Evolutionary conservation across 1,140 invertebrate species (phyloP).

Genomic region (Lordiphosa clarofinis): DNA sequence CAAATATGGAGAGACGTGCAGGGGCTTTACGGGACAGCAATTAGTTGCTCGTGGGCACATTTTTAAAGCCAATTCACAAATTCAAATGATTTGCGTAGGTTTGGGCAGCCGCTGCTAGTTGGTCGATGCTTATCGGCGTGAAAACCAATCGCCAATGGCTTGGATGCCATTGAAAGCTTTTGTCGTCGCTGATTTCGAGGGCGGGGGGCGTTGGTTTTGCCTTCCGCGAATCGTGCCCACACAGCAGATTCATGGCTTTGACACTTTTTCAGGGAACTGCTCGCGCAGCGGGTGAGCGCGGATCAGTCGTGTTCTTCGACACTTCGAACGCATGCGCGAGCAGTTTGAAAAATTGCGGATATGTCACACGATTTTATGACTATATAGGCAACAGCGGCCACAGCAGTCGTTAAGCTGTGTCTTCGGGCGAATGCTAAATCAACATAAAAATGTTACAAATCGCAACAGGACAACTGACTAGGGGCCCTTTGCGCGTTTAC

Average conservation of each 20-base stretch:
- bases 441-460: slow-evolving; percentile 63
- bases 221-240: slow-evolving; percentile 51
- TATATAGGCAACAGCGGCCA: slow-evolving; percentile 41
- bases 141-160: slow-evolving; percentile 39
- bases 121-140: slow-evolving; percentile 51
- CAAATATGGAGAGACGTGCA: slow-evolving; percentile 26
- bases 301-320: slow-evolving; percentile 56
- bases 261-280: slow-evolving; percentile 59
- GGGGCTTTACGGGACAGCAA: slow-evolving; percentile 53
- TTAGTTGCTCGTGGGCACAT: slow-evolving; percentile 61
- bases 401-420: slow-evolving; percentile 41
- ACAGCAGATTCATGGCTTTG: slow-evolving; percentile 46
- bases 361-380: slow-evolving; percentile 78
- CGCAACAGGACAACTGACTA: slow-evolving; percentile 54
- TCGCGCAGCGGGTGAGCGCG: slow-evolving; percentile 56
- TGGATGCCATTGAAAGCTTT: slow-evolving; percentile 62
- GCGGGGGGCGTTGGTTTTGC: slow-evolving; percentile 5
- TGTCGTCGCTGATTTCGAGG: slow-evolving; percentile 58
- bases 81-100: slow-evolving; percentile 33
- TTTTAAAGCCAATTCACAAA: slow-evolving; percentile 39
- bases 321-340: slow-evolving; percentile 51
- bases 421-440: slow-evolving; percentile 64
- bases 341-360: slow-evolving; percentile 76
- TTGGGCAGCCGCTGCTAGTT: slow-evolving; percentile 9
- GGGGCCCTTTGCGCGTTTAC: slow-evolving; percentile 1